Evolutionary conservation across 1,140 invertebrate genomes (phyloP), one percentile per base, ranked within the genome.

Genomic region (Muscidifurax raptorellus): DNA sequence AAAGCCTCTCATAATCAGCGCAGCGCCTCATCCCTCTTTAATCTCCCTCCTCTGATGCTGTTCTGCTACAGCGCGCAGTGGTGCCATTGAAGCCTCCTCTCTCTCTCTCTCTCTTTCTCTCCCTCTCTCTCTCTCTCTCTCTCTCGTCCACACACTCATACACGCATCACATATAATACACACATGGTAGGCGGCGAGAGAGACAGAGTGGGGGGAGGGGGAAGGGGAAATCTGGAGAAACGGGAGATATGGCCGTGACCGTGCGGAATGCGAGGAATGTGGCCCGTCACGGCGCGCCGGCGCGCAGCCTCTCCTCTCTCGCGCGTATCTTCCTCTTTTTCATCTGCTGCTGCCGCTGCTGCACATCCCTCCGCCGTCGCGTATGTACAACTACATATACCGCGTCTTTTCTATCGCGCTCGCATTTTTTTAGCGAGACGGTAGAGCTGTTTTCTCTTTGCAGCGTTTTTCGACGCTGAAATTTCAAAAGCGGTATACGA

Each of bases 221-320:
- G 52, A 18, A 59, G 52, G 52, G 52, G 52, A 59, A 86, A 91
- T 91, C 89, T 89, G 88, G 87, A 92, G 90, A 90, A 93, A 92
- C 89, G 91, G 89, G 88, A 93, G 91, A 92, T 92, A 93, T 90
- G 91, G 89, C 91, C 91, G 88, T 93, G 92, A 93, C 91, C 92
- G 92, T 89, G 87, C 85, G 91, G 92, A 89, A 93, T 91, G 90
- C 85, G 18, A 85, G 91, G 92, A 93, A 93, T 93, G 91, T 90
- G 90, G 92, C 90, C 90, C 91, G 91, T 93, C 91, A 93, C 88
- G 89, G 59, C 81, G n/a, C 44, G 32, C 28, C 22, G 27, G 7
- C 80, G 13, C 47, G 28, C 25, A 44, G 47, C 27, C 86, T 89
- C 87, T 88, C 88, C 85, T 87, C 86, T 78, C 59, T 52, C 47